Base-by-base conservation (phyloP, 2,113 vertebrate genomes). In the human (Homo sapiens) region DNA sequence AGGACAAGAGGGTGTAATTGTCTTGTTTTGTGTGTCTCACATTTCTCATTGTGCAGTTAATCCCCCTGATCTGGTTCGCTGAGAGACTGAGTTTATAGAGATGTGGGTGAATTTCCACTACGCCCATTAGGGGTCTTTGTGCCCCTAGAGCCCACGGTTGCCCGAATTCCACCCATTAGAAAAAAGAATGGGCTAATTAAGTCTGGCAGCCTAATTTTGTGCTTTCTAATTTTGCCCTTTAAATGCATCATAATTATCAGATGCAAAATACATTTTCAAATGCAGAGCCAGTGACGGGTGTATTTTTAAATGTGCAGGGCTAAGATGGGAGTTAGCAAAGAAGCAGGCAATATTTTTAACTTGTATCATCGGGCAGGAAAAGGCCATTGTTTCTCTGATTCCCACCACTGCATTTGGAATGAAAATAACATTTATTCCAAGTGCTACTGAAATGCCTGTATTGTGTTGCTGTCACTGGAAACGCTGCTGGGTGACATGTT, bases 161-260 rank as follows among this genome's bases (percentile, higher is more conserved):
- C 95, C 97, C 97, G 85, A 97, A 98, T 98, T 95, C 85, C 81
- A 98, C 94, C 96, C 97, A 98, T 97, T 97, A 96, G 96, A 95
- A 92, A 78, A 78, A 55, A 98, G 97, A 98, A 98, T 97, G 96
- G 94, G 93, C 98, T 98, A 98, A 98, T 98, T 98, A 98, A 97
- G 97, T 97, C 95, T 97, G 93, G 89, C 78, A 97, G 97, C 89
- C 97, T 97, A 98, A 98, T 98, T 98, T 78, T 97, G 96, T 3
- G 45, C 95, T 97, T 98, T 98, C 98, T 98, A 98, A 98, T 98
- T 98, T 97, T 97, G 94, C 98, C 96, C 96, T 98, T 97, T 96
- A 97, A 96, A 97, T 98, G 96, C 94, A 95, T 98, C 95, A 79
- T 97, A 98, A 98, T 97, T 98, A 98, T 98, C 97, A 97, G 97